Evolutionary conservation across 2,797 vertebrate species (phyloP), one percentile per base, ranked within the genome.

Genomic region (Dendrocincla fuliginosa): DNA sequence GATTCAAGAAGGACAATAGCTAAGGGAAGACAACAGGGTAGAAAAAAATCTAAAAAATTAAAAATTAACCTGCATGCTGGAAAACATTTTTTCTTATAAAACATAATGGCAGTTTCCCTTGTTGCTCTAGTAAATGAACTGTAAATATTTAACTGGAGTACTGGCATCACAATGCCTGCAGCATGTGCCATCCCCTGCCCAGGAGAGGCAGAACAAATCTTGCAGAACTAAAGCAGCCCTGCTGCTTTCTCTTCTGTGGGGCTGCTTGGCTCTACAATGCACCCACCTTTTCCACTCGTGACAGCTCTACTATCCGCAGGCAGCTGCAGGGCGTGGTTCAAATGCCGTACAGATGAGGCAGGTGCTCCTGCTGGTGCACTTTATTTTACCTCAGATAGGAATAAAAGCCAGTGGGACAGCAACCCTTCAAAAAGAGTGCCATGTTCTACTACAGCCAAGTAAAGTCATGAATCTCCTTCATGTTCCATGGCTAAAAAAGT

Each of bases 111-210:
- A 78, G 52, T 59, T 95, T 91, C 53, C 9, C 69, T 90, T 64
- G 22, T 94, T 97, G 79, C 42, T 95, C 67, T 15, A 41, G 86
- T 69, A 97, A 97, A 97, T 93, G 49, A 97, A 89, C 84, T 90
- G 95, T 97, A 96, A 97, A 97, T 96, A 96, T 96, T 97, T 97
- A 96, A 96, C 85, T n/a, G 35, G 76, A 73, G 69, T 44, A 27
- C 42, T 73, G 68, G 78, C 53, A 24, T 47, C 10, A 20, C 32
- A 67, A 56, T 3, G 16, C 39, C 33, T 27, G 44, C 39, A 91
- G 47, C 46, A n/a, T 41, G 42, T 82, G 70, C 52, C 69, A 57
- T 71, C 27, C 20, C 16, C 30, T 67, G 28, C 55, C 70, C 89
- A 57, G 24, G 59, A 87, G 50, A 84, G 44, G 37, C 73, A 79